Evolutionary conservation across 1,140 invertebrate species (phyloP), one percentile per base, ranked within the genome.

Genomic region (Lanistes nyassanus): DNA sequence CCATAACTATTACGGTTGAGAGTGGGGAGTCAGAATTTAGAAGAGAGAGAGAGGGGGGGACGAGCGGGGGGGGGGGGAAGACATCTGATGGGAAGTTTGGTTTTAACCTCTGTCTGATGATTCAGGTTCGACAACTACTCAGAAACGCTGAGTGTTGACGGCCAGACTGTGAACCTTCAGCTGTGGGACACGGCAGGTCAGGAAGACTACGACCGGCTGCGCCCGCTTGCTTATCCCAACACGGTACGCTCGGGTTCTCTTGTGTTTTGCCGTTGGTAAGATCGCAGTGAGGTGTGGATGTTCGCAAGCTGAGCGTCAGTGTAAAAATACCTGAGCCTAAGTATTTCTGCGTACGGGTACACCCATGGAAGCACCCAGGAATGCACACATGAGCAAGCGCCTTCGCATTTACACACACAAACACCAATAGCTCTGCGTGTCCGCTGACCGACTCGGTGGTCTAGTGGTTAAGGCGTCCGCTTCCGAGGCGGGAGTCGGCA

Each of bases 191-290:
- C 96, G 13, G 74, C 77, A 3, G 77, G 77, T 1, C 77, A 78
- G 62, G 77, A 78, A 71, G 77, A 75, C 67, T 78, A 71, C 58
- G 77, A 75, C 51, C 69, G 76, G 37, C 62, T 77, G n/a, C 69
- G 77, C 13, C 74, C 71, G 36, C 53, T 71, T 69, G 97, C 95
- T 60, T 99, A 99, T 90, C 97, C 97, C 23, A 97, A 99, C 90
- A 99, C 97, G 29, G 67, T 69, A 23, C n/a, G 67, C 51, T 4
- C 21, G 0, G 3, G 5, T 13, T 39, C 16, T 26, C 3, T 23
- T 66, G 2, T 62, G 13, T 29, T 29, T 62, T 26, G 23, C 21
- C 64, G 39, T 9, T 36, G 34, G 11, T 7, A 62, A 31, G 23
- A 11, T 7, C 58, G 6, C 29, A 9, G n/a, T 62, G n/a, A 29